phyloP scores from a whole-genome alignment of 2,797 vertebrate genomes.

The Melanogrammus aeglefinus region DNA sequence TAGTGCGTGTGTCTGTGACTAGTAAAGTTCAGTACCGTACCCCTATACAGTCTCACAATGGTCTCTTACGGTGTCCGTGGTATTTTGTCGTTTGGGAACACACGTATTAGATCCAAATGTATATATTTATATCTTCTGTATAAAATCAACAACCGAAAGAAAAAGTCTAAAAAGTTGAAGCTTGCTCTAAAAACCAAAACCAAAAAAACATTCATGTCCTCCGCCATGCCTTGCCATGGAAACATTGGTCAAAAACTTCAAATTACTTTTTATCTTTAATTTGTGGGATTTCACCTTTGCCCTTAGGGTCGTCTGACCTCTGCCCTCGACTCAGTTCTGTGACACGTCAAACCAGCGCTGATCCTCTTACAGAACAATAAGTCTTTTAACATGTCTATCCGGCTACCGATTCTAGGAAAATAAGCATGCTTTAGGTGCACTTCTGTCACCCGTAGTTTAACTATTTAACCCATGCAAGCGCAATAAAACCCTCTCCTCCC shows the following conservation, averaged over 20 bases:
- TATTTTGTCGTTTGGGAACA: constrained; percentile 58
- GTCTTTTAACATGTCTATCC: constrained; percentile 77
- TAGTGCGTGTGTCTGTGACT: constrained; percentile 54
- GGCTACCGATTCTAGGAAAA: constrained; percentile 82
- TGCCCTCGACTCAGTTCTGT: constrained; percentile 60
- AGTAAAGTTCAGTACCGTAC: constrained; percentile 24
- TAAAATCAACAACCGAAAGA: constrained; percentile 33
- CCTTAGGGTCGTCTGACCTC: constrained; percentile 56
- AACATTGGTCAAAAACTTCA: constrained; percentile 60
- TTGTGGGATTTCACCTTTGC: constrained; percentile 48
- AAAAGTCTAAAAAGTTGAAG: constrained; percentile 59
- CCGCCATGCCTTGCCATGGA: constrained; percentile 61
- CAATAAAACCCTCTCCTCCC: constrained; percentile 74
- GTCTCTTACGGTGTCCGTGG: constrained; percentile 47
- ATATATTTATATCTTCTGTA: constrained; percentile 15
- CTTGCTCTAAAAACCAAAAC: constrained; percentile 53
- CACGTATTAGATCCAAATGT: constrained; percentile 57
- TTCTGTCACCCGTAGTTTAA: constrained; percentile 75
- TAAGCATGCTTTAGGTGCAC: constrained; percentile 82
- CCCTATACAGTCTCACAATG: constrained; percentile 50
- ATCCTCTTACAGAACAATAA: constrained; percentile 72
- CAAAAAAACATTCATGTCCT: constrained; percentile 39
- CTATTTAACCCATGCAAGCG: constrained; percentile 85
- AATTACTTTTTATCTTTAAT: constrained; percentile 45
- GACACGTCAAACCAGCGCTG: constrained; percentile 66